A percentile compares a stretch with the other conserved stretches of the same genome.
These are phyloP conservation scores for Myopa testacea DNA, from an alignment of 2,888 invertebrate species.

Conservation along the genomic window DNA sequence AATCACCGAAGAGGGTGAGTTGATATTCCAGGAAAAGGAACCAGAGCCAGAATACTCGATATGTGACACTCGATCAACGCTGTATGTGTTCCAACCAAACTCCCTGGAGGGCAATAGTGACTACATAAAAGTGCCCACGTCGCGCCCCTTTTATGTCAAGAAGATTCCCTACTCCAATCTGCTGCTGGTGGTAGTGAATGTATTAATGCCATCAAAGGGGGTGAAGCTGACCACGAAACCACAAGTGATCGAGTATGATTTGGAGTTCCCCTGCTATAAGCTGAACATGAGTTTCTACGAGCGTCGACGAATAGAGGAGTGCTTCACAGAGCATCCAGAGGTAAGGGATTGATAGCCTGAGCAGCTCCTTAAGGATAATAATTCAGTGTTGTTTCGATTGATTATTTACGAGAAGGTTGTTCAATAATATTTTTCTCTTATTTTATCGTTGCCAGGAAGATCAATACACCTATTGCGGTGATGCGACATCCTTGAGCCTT, in stretches of 20 bases:
- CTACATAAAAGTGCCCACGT: slow-evolving; percentile 67
- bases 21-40: slow-evolving; percentile 66
- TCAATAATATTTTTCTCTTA: neutral
- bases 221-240: slow-evolving; percentile 70
- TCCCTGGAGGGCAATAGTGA: slow-evolving; percentile 68
- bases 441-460: slow-evolving; percentile 56
- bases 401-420: too few relatives aligned
- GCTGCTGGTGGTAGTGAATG: slow-evolving; percentile 79
- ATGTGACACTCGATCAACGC: slow-evolving; percentile 79
- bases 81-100: slow-evolving; percentile 77
- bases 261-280: slow-evolving; percentile 81
- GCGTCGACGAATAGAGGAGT: slow-evolving; percentile 78
- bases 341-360: slow-evolving; percentile 66
- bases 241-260: slow-evolving; percentile 69
- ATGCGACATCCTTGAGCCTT: slow-evolving; percentile 57
- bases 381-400: neutral
- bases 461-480: slow-evolving; percentile 64
- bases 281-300: slow-evolving; percentile 76
- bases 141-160: slow-evolving; percentile 77
- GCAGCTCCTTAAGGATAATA: neutral
- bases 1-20: slow-evolving; percentile 62
- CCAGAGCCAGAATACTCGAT: slow-evolving; percentile 68
- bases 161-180: slow-evolving; percentile 83
- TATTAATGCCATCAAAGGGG: slow-evolving; percentile 66
- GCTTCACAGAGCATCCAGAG: slow-evolving; percentile 81